Evolutionary conservation across 2,888 invertebrate species (phyloP).

Genomic region (Nephrotoma appendiculata): DNA sequence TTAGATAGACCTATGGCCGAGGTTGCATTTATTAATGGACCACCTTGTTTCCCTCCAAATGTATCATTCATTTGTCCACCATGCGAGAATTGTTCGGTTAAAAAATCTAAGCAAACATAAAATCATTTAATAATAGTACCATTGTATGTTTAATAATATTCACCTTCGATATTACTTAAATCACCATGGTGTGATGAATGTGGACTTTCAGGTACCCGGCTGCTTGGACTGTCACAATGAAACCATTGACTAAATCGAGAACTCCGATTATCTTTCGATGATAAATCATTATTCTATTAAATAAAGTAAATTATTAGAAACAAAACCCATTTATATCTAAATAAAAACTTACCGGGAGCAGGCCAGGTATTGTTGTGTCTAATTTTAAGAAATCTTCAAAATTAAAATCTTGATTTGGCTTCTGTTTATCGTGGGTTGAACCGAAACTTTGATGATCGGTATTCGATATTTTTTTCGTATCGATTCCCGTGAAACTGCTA

Average conservation of each 20-base stretch:
- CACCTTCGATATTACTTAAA: slow-evolving; percentile 44
- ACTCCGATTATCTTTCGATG: slow-evolving; percentile 37
- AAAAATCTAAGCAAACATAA: not conserved
- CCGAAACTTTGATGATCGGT: not conserved
- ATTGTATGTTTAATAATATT: not conserved
- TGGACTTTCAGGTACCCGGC: slow-evolving; percentile 27
- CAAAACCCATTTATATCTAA: not conserved
- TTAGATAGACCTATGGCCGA: slow-evolving; percentile 15
- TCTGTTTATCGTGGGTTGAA: not conserved
- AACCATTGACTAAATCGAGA: slow-evolving; percentile 75
- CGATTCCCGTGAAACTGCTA: not conserved
- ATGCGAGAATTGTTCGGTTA: slow-evolving; percentile 3
- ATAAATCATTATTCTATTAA: slow-evolving; percentile 46
- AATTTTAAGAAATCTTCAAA: slow-evolving; percentile 75
- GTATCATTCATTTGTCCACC: slow-evolving; percentile 20
- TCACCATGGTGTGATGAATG: slow-evolving; percentile 46
- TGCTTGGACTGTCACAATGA: slow-evolving; percentile 24
- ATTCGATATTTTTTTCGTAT: not conserved
- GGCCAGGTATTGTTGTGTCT: slow-evolving; percentile 55
- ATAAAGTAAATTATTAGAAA: not conserved
- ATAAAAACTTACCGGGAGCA: slow-evolving; percentile 44
- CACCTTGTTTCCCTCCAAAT: not conserved
- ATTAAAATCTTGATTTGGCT: slow-evolving; percentile 39
- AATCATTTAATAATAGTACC: too few species aligned
- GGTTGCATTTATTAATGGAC: slow-evolving; percentile 27